phyloP scores from a whole-genome alignment of 2,113 vertebrate species.

The Sinocyclocheilus anshuiensis region DNA sequence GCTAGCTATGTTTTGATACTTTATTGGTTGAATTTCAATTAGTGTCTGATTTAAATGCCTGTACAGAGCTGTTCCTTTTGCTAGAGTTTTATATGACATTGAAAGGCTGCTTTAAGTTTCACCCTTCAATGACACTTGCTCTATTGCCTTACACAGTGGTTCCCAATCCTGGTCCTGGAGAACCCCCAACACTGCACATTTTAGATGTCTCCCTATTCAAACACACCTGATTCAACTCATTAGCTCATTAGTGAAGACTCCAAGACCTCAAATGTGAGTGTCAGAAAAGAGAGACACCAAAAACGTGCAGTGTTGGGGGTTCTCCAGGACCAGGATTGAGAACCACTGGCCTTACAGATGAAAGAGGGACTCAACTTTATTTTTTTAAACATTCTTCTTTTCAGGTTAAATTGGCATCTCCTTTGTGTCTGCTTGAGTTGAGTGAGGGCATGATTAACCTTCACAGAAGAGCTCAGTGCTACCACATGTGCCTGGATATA shows the following conservation, averaged over 20 bases:
- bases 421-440: conserved; percentile 20
- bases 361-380: background rate
- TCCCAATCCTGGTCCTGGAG: too few species aligned
- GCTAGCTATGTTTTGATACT: background rate
- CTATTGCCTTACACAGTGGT: background rate
- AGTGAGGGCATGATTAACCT: conserved; percentile 49
- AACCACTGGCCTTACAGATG: background rate
- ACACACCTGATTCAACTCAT: too few species aligned
- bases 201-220: too few species aligned
- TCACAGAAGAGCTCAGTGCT: conserved; percentile 20
- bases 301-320: too few species aligned
- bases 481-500: background rate
- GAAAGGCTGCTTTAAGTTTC: background rate
- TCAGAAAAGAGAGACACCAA: too few species aligned
- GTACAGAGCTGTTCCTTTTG: background rate
- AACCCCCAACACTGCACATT: too few species aligned
- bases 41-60: background rate
- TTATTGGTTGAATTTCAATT: background rate
- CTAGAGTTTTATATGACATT: background rate
- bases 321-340: too few species aligned
- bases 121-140: background rate
- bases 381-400: conserved; percentile 1
- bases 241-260: too few species aligned
- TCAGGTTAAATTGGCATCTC: background rate
- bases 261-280: too few species aligned